A percentile compares a stretch with the other conserved stretches of the same genome.
Conservation (phyloP, 2,888 invertebrate species). For the Dryadula phaetusa region DNA sequence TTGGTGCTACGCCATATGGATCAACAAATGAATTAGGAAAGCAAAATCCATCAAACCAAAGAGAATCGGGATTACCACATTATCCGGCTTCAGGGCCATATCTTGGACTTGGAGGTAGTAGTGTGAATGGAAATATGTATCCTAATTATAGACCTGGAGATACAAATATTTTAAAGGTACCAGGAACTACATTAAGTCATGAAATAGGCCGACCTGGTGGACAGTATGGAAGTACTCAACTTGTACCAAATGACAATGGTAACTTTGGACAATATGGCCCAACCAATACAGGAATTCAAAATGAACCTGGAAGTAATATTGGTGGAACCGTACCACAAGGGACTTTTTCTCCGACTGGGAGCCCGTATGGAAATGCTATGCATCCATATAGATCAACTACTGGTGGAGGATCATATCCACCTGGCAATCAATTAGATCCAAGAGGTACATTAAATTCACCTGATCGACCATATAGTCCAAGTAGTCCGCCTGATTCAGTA, state of each 20-base stretch:
- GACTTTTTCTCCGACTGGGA: constrained; percentile 24
- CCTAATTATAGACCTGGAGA: constrained; percentile 24
- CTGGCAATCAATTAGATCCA: constrained; percentile 29
- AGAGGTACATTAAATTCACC: constrained; percentile 25
- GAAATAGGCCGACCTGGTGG: neutral
- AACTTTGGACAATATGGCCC: constrained; percentile 38
- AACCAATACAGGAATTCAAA: constrained; percentile 34
- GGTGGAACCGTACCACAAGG: constrained; percentile 40
- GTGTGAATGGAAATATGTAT: constrained; percentile 34
- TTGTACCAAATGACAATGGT: constrained; percentile 20
- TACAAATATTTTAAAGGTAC: constrained; percentile 21
- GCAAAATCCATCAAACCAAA: constrained; percentile 19
- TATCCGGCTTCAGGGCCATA: constrained; percentile 47
- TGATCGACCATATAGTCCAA: constrained; percentile 27
- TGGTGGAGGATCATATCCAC: constrained; percentile 38
- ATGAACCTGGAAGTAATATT: constrained; percentile 32
- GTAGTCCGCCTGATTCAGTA: neutral
- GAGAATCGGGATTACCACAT: constrained; percentile 32
- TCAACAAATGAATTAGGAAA: neutral
- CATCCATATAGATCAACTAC: constrained; percentile 19
- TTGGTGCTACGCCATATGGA: constrained; percentile 19
- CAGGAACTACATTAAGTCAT: constrained; percentile 22
- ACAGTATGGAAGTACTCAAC: constrained; percentile 30
- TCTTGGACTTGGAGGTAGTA: constrained; percentile 44
- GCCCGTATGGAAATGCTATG: constrained; percentile 32